Conservation (phyloP, 2,888 invertebrate genomes). For the Muschampia plurimacula region DNA sequence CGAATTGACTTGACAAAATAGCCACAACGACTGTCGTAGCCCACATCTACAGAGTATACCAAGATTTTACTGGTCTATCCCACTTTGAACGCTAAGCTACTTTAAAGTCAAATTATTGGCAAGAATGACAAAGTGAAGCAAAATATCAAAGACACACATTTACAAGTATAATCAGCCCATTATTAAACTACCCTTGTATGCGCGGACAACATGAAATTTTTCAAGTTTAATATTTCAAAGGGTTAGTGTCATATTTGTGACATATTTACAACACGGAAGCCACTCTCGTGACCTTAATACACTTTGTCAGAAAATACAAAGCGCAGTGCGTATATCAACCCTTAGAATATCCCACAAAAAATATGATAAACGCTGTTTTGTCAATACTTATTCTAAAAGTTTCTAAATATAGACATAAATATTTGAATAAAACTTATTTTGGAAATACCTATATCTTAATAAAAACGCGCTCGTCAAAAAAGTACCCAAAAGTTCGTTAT, state of each 20-base stretch:
- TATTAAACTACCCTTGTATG: constrained; percentile 4
- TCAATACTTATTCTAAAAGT: background rate
- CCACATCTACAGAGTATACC: background rate
- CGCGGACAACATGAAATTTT: constrained; percentile 14
- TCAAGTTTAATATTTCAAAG: constrained; percentile 23
- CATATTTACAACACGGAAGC: constrained; percentile 24
- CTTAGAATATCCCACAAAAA: constrained; percentile 15
- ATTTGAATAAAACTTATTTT: background rate
- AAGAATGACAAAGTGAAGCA: background rate
- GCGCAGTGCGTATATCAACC: constrained; percentile 22
- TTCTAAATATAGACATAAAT: constrained; percentile 9
- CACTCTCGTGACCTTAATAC: constrained; percentile 28
- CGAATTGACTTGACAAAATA: constrained; percentile 35
- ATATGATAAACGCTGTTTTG: constrained; percentile 8
- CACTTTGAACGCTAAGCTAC: constrained; percentile 10
- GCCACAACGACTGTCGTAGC: constrained; percentile 26
- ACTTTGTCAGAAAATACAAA: constrained; percentile 30
- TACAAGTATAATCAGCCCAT: constrained; percentile 4
- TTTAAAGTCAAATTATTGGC: constrained; percentile 18
- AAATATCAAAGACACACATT: constrained; percentile 1
- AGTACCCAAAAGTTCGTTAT: too few species aligned
- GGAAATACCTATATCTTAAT: too few species aligned
- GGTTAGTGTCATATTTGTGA: constrained; percentile 21
- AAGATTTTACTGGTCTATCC: background rate
- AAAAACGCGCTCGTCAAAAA: too few species aligned